phyloP scores from a whole-genome alignment of 2,113 vertebrate species.

The Cyprinodon tularosa region DNA sequence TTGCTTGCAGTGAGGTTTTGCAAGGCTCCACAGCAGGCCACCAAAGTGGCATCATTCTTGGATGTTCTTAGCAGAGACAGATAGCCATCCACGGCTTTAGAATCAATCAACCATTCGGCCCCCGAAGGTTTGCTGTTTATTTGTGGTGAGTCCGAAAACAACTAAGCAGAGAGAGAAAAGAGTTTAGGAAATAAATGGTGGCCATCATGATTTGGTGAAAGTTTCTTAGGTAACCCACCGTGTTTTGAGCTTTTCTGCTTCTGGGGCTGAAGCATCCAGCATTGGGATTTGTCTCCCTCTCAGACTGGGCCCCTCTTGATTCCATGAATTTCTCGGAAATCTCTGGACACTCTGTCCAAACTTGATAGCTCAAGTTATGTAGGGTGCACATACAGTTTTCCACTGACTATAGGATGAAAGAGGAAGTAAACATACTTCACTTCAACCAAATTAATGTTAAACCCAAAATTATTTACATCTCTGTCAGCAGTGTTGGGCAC shows the following conservation, averaged over 20 bases:
- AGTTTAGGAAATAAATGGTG: neutral
- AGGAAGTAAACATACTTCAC: neutral
- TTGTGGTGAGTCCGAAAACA: constrained; percentile 63
- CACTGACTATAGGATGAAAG: constrained; percentile 82
- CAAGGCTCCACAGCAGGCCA: constrained; percentile 90
- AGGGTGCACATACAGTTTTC: constrained; percentile 94
- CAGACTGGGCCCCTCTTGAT: constrained; percentile 56
- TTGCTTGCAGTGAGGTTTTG: constrained; percentile 92
- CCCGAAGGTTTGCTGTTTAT: constrained; percentile 77
- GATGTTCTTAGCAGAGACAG: constrained; percentile 85
- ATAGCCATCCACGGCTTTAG: constrained; percentile 86
- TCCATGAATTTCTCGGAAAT: constrained; percentile 47
- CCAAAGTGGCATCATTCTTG: constrained; percentile 85
- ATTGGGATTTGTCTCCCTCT: constrained; percentile 75
- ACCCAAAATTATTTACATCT: neutral
- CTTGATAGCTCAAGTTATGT: constrained; percentile 92
- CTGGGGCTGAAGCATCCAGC: constrained; percentile 92
- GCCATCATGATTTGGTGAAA: neutral
- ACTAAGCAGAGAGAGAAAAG: constrained; percentile 18
- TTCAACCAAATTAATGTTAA: neutral
- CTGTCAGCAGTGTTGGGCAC: neutral
- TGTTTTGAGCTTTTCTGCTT: constrained; percentile 79
- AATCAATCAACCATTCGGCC: constrained; percentile 84
- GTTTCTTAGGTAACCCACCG: constrained; percentile 43
- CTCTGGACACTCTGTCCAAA: constrained; percentile 84